phyloP scores from a whole-genome alignment of 2,888 invertebrate species.

The Scaptomyza reducta region DNA sequence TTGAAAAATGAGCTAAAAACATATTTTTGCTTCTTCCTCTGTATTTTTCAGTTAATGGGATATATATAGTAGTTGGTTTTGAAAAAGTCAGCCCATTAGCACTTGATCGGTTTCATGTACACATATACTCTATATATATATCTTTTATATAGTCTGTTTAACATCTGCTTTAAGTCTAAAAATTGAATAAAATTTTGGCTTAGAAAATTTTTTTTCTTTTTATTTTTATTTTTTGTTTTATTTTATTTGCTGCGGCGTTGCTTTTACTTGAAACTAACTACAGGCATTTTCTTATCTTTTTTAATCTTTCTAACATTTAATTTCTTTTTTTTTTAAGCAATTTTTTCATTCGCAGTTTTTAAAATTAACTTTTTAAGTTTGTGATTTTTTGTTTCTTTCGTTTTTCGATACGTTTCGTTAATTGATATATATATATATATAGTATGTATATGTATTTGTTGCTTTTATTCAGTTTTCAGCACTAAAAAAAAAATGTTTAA shows the following conservation, averaged over 20 bases:
- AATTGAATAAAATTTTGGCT: conserved; percentile 76
- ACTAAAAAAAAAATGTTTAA: conserved; percentile 20
- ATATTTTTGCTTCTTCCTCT: not conserved
- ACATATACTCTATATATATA: conserved; percentile 2
- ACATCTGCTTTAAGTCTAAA: conserved; percentile 54
- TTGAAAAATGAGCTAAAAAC: conserved; percentile 8
- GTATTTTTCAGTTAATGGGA: not conserved
- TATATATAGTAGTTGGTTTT: not conserved
- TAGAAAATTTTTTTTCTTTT: conserved; percentile 60
- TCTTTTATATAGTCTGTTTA: conserved; percentile 33
- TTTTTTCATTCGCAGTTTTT: conserved; percentile 29
- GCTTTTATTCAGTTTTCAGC: not conserved
- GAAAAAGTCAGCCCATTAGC: not conserved
- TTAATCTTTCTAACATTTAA: conserved; percentile 15
- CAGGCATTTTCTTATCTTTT: conserved; percentile 57
- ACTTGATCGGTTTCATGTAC: conserved; percentile 24
- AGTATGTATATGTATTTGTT: not conserved
- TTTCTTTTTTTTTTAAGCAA: conserved; percentile 23
- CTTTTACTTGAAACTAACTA: conserved; percentile 77
- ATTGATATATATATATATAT: conserved; percentile 53
- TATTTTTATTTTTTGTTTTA: not conserved
- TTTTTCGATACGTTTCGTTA: conserved; percentile 70
- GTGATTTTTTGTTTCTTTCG: conserved; percentile 34
- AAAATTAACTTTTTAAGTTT: conserved; percentile 71
- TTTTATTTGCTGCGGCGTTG: conserved; percentile 33